Conservation (phyloP, 2,797 vertebrate genomes). For the Orestias chungarensis region DNA sequence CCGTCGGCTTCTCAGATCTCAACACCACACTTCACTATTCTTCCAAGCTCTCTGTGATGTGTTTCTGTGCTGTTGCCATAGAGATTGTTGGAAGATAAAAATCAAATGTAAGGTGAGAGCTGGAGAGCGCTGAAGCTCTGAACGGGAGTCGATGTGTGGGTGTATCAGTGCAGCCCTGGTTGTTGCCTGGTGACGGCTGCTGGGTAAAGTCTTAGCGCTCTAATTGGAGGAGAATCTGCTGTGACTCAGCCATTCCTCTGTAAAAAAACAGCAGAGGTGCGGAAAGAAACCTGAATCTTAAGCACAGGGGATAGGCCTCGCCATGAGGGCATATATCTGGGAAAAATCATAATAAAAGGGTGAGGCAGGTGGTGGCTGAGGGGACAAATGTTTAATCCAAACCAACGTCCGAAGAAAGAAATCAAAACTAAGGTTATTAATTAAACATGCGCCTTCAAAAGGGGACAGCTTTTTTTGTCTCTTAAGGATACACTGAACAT, state of each 20-base stretch:
- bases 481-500: not conserved
- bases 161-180: slow-evolving; percentile 47
- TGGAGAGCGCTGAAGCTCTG: slow-evolving; percentile 23
- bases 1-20: slow-evolving; percentile 42
- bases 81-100: slow-evolving; percentile 51
- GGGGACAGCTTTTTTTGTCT: not conserved
- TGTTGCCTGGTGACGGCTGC: slow-evolving; percentile 67
- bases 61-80: slow-evolving; percentile 69
- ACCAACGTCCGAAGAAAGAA: not conserved
- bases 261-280: slow-evolving; percentile 53
- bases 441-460: not conserved
- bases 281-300: slow-evolving; percentile 33
- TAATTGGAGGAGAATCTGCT: slow-evolving; percentile 50
- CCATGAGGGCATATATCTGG: not conserved
- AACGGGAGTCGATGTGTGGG: slow-evolving; percentile 56
- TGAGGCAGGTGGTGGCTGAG: not conserved
- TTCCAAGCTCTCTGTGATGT: slow-evolving; percentile 54
- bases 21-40: slow-evolving; percentile 31
- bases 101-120: slow-evolving; percentile 29
- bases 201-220: slow-evolving; percentile 42
- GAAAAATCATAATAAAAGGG: not conserved
- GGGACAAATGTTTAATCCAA: not conserved
- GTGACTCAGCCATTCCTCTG: slow-evolving; percentile 64
- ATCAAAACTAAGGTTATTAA: not conserved
- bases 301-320: not conserved